Evolutionary conservation across 2,888 invertebrate species (phyloP).

Genomic region (Macaria liturata): DNA sequence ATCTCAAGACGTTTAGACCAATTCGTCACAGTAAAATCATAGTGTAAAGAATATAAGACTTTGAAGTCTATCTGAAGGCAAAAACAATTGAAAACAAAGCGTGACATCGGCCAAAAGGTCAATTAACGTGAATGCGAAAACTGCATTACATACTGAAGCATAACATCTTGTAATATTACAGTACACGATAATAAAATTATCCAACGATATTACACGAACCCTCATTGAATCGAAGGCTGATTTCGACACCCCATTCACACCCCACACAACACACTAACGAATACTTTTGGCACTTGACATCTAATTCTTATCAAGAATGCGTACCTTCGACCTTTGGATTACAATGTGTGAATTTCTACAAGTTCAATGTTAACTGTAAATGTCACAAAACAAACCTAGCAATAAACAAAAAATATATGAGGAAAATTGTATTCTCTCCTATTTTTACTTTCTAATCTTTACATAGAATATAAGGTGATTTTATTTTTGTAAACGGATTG

Average conservation of each 20-base stretch:
- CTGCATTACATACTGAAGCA: constrained; percentile 59
- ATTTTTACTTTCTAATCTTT: too few relatives aligned
- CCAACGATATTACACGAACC: constrained; percentile 65
- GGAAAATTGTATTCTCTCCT: too few relatives aligned
- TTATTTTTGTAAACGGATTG: too few relatives aligned
- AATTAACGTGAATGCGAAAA: constrained; percentile 66
- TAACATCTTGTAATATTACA: constrained; percentile 61
- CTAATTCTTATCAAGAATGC: constrained; percentile 60
- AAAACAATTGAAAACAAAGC: constrained; percentile 51
- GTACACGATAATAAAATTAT: constrained; percentile 65
- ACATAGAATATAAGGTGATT: too few relatives aligned
- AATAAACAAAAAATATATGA: too few relatives aligned
- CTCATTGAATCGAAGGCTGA: constrained; percentile 60
- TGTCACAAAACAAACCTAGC: constrained; percentile 17
- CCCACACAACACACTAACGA: constrained; percentile 47
- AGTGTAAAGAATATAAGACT: too few relatives aligned
- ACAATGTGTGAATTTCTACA: constrained; percentile 51
- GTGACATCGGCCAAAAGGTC: constrained; percentile 64
- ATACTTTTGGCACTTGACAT: constrained; percentile 54
- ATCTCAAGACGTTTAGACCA: too few relatives aligned
- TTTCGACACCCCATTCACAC: constrained; percentile 71
- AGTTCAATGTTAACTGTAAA: constrained; percentile 62
- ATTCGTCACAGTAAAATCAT: too few relatives aligned
- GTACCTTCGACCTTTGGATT: constrained; percentile 54
- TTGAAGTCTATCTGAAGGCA: constrained; percentile 39